Evolutionary conservation across 2,113 vertebrate species (phyloP).

Genomic region (Sorex fumeus): DNA sequence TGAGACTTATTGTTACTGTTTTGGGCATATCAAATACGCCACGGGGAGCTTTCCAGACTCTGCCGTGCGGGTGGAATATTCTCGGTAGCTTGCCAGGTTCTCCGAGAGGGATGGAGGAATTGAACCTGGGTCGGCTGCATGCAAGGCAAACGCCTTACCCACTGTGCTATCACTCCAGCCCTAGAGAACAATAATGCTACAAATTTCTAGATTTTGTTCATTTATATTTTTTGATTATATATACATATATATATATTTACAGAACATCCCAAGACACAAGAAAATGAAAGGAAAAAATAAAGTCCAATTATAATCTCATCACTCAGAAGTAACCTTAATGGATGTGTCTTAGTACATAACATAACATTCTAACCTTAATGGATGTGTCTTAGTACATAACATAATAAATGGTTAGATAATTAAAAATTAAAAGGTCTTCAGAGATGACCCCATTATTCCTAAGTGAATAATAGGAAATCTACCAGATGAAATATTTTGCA

Average conservation of each 20-base stretch:
- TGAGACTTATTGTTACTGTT: too few relatives aligned
- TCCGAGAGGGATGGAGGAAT: too few relatives aligned
- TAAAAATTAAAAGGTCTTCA: conserved; percentile 66
- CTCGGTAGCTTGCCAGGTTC: too few relatives aligned
- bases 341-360: neutral
- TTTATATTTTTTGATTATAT: neutral
- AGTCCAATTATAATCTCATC: conserved; percentile 12
- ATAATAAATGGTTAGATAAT: conserved; percentile 35
- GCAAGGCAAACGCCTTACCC: too few relatives aligned
- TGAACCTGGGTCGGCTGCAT: too few relatives aligned
- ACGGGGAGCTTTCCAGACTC: too few relatives aligned
- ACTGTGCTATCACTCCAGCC: too few relatives aligned
- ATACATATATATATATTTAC: neutral
- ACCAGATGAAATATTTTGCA: conserved; percentile 57
- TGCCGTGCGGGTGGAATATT: too few relatives aligned
- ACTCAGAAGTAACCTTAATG: conserved; percentile 33
- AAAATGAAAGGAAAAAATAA: conserved; percentile 35
- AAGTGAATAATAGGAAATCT: conserved; percentile 72
- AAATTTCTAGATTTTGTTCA: neutral
- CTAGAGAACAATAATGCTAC: neutral
- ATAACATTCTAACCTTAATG: conserved; percentile 52
- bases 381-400: neutral
- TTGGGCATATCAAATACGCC: too few relatives aligned
- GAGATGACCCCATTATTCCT: conserved; percentile 48
- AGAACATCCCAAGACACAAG: conserved; percentile 38